phyloP scores from a whole-genome alignment of 2,113 vertebrate species.

The Collichthys lucidus region DNA sequence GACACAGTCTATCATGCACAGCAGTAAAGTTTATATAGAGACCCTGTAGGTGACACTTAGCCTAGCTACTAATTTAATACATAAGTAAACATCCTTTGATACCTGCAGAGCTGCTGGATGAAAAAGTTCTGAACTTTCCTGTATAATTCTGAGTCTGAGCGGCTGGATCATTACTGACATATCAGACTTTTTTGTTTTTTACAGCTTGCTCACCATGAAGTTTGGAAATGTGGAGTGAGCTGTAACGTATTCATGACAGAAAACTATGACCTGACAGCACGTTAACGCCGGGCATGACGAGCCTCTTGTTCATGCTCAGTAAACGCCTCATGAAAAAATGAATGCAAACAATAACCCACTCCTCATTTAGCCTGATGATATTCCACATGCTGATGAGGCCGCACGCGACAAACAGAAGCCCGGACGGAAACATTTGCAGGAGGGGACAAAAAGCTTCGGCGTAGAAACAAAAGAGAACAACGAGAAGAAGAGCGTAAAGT shows the following conservation, averaged over 20 bases:
- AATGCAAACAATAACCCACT: background rate
- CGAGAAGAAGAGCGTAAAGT: background rate
- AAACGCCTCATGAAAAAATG: background rate
- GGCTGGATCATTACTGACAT: background rate
- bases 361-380: background rate
- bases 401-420: background rate
- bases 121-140: background rate
- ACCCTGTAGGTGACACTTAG: background rate
- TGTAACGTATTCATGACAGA: background rate
- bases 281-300: background rate
- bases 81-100: background rate
- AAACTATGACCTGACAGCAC: background rate
- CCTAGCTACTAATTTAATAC: background rate
- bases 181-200: background rate
- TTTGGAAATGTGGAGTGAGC: background rate
- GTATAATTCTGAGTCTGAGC: background rate
- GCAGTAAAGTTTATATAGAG: background rate
- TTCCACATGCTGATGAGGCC: constrained; percentile 1
- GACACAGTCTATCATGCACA: background rate
- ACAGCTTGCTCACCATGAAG: background rate
- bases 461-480: constrained; percentile 8
- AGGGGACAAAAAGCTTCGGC: background rate
- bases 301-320: background rate
- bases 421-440: constrained; percentile 1
- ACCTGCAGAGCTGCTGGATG: background rate